These are phyloP conservation scores for Pseudeuparius sepicola DNA, from an alignment of 2,888 invertebrate genomes.

Conservation along the genomic window DNA sequence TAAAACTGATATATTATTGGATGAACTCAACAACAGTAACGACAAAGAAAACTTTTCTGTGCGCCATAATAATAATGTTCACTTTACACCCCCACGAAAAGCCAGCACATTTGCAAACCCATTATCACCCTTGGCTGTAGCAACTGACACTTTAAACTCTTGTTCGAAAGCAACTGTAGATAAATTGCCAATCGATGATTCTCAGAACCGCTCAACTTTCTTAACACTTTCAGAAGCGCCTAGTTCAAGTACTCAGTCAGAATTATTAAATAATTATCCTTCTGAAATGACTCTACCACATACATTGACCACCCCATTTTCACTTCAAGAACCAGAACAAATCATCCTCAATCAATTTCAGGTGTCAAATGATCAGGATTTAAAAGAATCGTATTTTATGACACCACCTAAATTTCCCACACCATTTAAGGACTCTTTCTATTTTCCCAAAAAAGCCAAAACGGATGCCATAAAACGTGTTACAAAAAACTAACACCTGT, in stretches of 20 bases:
- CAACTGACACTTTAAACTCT: too few relatives aligned
- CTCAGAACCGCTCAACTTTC: too few relatives aligned
- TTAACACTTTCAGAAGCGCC: constrained; percentile 2
- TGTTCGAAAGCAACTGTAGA: too few relatives aligned
- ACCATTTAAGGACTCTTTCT: constrained; percentile 1
- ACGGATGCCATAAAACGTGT: too few relatives aligned
- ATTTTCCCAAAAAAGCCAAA: constrained; percentile 2
- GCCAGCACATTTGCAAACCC: constrained; percentile 1
- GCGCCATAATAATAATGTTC: constrained; percentile 1
- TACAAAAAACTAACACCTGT: too few relatives aligned
- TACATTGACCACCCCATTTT: too few relatives aligned
- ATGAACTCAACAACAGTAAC: constrained; percentile 3
- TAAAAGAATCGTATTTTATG: constrained; percentile 1
- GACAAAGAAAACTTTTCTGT: constrained; percentile 2
- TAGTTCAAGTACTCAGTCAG: constrained; percentile 3
- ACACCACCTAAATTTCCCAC: constrained; percentile 3
- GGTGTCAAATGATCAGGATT: not conserved
- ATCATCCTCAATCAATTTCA: not conserved
- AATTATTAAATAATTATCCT: too few relatives aligned
- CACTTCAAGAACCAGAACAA: not conserved
- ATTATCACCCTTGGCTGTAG: too few relatives aligned
- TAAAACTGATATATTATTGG: constrained; percentile 2
- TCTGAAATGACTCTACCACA: too few relatives aligned
- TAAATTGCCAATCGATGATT: too few relatives aligned
- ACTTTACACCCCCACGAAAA: constrained; percentile 1